A percentile compares a stretch with the other conserved stretches of the same genome.
Evolutionary conservation across 1,140 invertebrate species (phyloP).

Genomic region (Bathynomus jamesi): DNA sequence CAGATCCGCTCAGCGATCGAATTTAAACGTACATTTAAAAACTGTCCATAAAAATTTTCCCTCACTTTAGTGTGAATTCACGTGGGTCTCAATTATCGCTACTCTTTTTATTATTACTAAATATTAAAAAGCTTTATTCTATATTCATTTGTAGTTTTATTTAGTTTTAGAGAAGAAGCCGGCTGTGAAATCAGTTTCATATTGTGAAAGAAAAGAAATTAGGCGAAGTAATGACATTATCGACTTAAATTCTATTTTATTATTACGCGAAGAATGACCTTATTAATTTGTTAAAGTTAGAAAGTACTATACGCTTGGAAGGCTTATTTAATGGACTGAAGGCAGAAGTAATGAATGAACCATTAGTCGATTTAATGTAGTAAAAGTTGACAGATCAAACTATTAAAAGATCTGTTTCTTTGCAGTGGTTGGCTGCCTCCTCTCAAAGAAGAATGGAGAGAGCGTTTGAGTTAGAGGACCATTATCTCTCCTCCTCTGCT

Average conservation of each 20-base stretch:
- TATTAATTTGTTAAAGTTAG: no score
- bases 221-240: no score
- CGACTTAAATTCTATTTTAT: no score
- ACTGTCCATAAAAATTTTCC: conserved; percentile 21
- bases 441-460: not conserved
- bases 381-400: not conserved
- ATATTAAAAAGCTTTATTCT: not conserved
- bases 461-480: no score
- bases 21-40: conserved; percentile 34
- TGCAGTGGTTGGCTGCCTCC: not conserved
- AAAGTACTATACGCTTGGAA: no score
- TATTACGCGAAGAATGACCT: no score
- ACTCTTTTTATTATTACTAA: not conserved
- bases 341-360: no score
- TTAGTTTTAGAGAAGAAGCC: not conserved
- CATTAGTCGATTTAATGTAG: no score
- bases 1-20: conserved; percentile 32
- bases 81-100: no score
- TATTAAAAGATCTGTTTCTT: not conserved
- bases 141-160: not conserved
- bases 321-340: no score
- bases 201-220: not conserved
- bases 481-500: no score
- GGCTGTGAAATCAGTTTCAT: not conserved
- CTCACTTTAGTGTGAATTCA: not conserved